Evolutionary conservation across 2,888 invertebrate species (phyloP).

Genomic region (Timandra comae): DNA sequence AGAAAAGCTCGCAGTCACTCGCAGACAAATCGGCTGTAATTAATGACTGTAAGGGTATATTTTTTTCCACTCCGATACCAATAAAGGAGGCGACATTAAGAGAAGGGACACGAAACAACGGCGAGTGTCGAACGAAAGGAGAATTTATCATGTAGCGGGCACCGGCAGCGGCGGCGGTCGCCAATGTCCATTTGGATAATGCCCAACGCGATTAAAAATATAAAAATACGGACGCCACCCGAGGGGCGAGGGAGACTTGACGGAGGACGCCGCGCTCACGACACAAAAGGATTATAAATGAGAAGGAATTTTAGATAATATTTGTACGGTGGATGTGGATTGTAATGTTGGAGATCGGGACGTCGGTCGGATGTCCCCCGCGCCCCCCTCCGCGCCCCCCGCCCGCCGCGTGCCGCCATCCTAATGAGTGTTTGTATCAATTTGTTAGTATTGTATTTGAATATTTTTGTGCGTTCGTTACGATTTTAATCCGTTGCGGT

Average conservation of each 20-base stretch:
- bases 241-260: slow-evolving; percentile 50
- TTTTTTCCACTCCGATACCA: slow-evolving; percentile 59
- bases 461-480: slow-evolving; percentile 75
- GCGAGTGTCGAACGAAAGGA: slow-evolving; percentile 74
- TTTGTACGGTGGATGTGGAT: slow-evolving; percentile 77
- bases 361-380: slow-evolving; percentile 29
- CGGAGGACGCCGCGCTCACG: slow-evolving; percentile 75
- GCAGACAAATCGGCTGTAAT: slow-evolving; percentile 71
- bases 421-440: slow-evolving; percentile 78
- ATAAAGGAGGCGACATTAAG: slow-evolving; percentile 59
- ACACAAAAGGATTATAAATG: slow-evolving; percentile 78
- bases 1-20: slow-evolving; percentile 63
- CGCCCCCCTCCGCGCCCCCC: slow-evolving; percentile 21
- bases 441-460: slow-evolving; percentile 77
- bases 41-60: slow-evolving; percentile 63
- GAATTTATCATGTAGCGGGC: slow-evolving; percentile 75
- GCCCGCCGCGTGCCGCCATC: slow-evolving; percentile 54
- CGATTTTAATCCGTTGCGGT: slow-evolving; percentile 73
- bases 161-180: slow-evolving; percentile 63
- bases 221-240: slow-evolving; percentile 68
- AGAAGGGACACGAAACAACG: slow-evolving; percentile 68
- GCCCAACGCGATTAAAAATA: slow-evolving; percentile 77
- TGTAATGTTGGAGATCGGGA: slow-evolving; percentile 68
- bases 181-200: slow-evolving; percentile 77
- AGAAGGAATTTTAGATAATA: slow-evolving; percentile 78